phyloP scores from a whole-genome alignment of 2,113 vertebrate species.

The Epinephelus fuscoguttatus region DNA sequence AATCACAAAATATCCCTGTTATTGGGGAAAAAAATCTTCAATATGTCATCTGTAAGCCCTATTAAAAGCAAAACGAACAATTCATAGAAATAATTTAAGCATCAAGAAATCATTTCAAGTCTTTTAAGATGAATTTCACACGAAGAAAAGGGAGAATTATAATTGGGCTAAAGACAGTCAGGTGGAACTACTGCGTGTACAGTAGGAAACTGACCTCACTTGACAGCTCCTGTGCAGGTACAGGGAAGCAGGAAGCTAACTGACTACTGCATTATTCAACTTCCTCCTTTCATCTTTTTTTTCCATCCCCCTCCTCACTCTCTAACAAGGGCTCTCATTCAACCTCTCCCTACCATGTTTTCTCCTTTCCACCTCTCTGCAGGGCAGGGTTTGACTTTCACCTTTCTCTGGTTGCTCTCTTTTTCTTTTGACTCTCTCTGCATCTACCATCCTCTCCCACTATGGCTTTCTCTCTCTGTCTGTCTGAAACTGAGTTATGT shows the following conservation, averaged over 20 bases:
- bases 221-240: constrained; percentile 59
- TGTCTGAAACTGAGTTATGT: constrained; percentile 27
- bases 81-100: neutral
- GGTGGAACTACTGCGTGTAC: constrained; percentile 16
- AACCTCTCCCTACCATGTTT: constrained; percentile 30
- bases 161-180: neutral
- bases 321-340: constrained; percentile 46
- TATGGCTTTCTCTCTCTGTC: neutral
- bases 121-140: neutral
- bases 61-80: neutral
- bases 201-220: constrained; percentile 54
- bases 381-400: constrained; percentile 42
- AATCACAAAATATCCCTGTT: neutral
- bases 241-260: constrained; percentile 60
- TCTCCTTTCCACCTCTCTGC: constrained; percentile 36
- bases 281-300: constrained; percentile 71
- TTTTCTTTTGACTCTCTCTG: constrained; percentile 20
- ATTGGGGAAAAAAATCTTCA: neutral
- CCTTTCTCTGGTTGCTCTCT: constrained; percentile 23
- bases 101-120: constrained; percentile 2
- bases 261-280: constrained; percentile 80
- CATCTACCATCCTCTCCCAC: neutral
- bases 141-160: constrained; percentile 2
- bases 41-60: neutral
- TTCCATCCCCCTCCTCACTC: constrained; percentile 37